These are phyloP conservation scores for Vireo griseus DNA, from an alignment of 2,797 vertebrate species.

Conservation along the genomic window DNA sequence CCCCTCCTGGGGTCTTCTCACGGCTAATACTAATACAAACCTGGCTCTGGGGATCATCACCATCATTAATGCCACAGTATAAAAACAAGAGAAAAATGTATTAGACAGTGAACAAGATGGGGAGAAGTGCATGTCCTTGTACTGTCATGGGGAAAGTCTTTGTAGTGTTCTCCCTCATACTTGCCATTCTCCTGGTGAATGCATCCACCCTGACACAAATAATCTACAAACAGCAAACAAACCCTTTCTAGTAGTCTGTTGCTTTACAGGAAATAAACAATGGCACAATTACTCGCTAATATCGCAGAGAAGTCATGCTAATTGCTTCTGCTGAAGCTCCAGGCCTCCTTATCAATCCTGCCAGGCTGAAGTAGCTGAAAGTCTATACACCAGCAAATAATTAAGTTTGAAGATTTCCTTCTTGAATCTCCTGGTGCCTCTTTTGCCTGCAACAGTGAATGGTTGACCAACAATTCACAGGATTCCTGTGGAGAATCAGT, in stretches of 20 bases:
- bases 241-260: background rate
- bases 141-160: background rate
- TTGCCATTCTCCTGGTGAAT: background rate
- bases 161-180: background rate
- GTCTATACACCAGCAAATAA: background rate
- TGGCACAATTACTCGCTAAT: background rate
- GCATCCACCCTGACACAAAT: background rate
- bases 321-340: background rate
- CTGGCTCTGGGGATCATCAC: background rate
- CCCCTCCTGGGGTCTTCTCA: background rate
- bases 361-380: background rate
- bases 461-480: background rate
- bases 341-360: slow-evolving; percentile 12
- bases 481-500: background rate
- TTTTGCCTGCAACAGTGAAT: background rate
- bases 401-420: background rate
- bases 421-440: background rate
- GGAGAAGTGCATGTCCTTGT: background rate
- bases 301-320: background rate
- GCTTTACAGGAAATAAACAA: background rate
- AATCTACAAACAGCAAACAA: background rate
- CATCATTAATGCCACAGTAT: background rate
- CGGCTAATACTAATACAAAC: background rate
- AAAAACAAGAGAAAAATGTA: background rate
- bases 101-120: background rate